Conservation (phyloP, 1,140 invertebrate genomes). For the Microplitis demolitor region DNA sequence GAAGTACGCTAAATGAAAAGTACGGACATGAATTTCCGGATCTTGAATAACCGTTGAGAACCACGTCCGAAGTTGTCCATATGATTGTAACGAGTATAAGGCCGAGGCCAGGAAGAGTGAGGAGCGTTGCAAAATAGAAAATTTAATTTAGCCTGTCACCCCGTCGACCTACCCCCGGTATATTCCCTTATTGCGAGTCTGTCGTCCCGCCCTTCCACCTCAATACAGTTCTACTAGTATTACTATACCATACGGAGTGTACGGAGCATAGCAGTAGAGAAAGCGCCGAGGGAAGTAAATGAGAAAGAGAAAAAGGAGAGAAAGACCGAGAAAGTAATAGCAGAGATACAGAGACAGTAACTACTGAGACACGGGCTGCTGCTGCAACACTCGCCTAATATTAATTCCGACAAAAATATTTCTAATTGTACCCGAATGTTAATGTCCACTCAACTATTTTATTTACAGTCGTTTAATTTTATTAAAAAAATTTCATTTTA, state of each 20-base stretch:
- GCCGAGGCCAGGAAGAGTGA: constrained; percentile 35
- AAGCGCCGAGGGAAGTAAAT: too few species aligned
- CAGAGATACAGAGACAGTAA: not conserved
- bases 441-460: too few species aligned
- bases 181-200: constrained; percentile 38
- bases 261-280: too few species aligned
- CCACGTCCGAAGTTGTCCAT: constrained; percentile 36
- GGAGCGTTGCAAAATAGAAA: constrained; percentile 49
- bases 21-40: too few species aligned
- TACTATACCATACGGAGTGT: too few species aligned
- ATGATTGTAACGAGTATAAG: constrained; percentile 38
- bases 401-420: constrained; percentile 19
- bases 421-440: not conserved
- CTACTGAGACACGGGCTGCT: not conserved
- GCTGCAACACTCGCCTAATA: constrained; percentile 9
- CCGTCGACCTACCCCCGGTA: constrained; percentile 25
- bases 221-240: too few species aligned
- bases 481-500: too few species aligned
- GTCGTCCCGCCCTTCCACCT: constrained; percentile 2
- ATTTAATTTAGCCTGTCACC: constrained; percentile 48
- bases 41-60: constrained; percentile 38
- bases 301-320: too few species aligned
- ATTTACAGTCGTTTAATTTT: too few species aligned
- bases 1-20: too few species aligned
- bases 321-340: too few species aligned